Evolutionary conservation across 2,888 invertebrate genomes (phyloP).

Genomic region (Plebejus anna): DNA sequence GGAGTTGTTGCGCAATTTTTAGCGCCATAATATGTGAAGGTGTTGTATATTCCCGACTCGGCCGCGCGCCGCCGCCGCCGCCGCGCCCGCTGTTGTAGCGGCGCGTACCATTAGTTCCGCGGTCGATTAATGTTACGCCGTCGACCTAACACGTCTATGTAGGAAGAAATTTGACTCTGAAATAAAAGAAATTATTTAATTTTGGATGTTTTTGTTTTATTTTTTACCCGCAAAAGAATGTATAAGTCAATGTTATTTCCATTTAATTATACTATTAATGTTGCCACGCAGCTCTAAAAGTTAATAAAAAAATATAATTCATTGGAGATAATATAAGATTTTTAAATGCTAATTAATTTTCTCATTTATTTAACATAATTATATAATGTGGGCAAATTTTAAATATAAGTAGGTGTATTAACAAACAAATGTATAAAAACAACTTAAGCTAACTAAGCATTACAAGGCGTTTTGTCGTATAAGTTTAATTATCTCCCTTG

Average conservation of each 20-base stretch:
- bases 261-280: too few relatives aligned
- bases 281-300: too few relatives aligned
- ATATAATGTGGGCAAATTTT: too few relatives aligned
- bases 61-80: constrained; percentile 38
- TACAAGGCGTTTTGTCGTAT: neutral
- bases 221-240: constrained; percentile 40
- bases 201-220: constrained; percentile 74
- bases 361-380: too few relatives aligned
- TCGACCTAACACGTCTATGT: constrained; percentile 78
- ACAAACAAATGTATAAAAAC: neutral
- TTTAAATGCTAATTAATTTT: too few relatives aligned
- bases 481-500: constrained; percentile 8
- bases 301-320: too few relatives aligned
- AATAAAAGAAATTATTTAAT: constrained; percentile 80
- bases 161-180: constrained; percentile 79
- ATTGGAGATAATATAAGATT: too few relatives aligned
- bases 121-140: constrained; percentile 74
- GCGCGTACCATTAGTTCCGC: constrained; percentile 70
- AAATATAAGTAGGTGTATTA: neutral
- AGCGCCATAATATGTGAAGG: constrained; percentile 34
- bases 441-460: neutral
- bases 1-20: neutral
- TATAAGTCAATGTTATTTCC: too few relatives aligned
- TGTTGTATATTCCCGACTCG: neutral
- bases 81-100: constrained; percentile 65